phyloP scores from a whole-genome alignment of 2,888 invertebrate genomes.

The Notocelia uddmanniana region DNA sequence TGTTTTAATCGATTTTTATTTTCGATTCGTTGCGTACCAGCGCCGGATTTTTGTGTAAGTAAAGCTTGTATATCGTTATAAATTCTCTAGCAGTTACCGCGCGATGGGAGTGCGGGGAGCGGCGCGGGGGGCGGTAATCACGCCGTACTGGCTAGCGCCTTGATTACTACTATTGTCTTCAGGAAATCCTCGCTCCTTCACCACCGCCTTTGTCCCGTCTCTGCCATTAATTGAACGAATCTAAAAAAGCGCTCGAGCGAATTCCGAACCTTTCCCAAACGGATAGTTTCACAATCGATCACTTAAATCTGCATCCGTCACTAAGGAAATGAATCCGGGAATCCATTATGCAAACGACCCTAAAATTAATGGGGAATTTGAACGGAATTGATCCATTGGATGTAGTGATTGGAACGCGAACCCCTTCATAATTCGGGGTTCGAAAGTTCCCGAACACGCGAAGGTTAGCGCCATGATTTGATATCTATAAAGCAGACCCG shows the following conservation, averaged over 20 bases:
- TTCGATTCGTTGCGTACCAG: conserved; percentile 18
- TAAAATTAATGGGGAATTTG: conserved; percentile 53
- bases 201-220: conserved; percentile 67
- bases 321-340: conserved; percentile 59
- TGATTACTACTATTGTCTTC: conserved; percentile 78
- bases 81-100: conserved; percentile 60
- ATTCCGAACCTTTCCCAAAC: conserved; percentile 26
- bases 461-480: conserved; percentile 66
- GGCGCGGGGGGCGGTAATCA: conserved; percentile 60
- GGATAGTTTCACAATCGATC: conserved; percentile 45
- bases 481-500: conserved; percentile 48
- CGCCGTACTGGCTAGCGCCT: conserved; percentile 59
- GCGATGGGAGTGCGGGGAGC: conserved; percentile 31
- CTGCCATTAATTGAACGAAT: conserved; percentile 52
- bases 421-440: conserved; percentile 64
- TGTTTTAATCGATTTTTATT: conserved; percentile 39
- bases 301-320: conserved; percentile 49
- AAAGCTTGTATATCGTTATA: conserved; percentile 55
- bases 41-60: conserved; percentile 19
- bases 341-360: conserved; percentile 55
- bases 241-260: conserved; percentile 37
- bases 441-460: conserved; percentile 56
- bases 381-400: conserved; percentile 56
- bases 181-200: conserved; percentile 69
- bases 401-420: conserved; percentile 68